Evolutionary conservation across 1,140 invertebrate genomes (phyloP), one percentile per base, ranked within the genome.

Genomic region (Habropoda laboriosa): DNA sequence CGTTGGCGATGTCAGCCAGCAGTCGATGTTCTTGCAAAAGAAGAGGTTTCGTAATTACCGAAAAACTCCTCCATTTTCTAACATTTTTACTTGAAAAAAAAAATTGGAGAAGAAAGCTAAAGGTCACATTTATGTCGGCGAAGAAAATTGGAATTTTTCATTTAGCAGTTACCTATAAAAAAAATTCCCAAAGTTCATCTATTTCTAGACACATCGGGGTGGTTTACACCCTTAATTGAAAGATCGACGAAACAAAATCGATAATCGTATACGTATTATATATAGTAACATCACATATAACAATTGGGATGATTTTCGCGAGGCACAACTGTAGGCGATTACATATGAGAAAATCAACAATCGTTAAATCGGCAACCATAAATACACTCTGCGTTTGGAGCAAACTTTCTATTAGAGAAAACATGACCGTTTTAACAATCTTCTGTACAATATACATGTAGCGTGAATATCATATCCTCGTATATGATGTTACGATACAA

Each of bases 351-450:
- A 81, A 81, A 61, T 77, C 45, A 81, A 80, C 55, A 79, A 67
- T 83, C 49, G 74, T 85, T 64, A 72, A 70, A 27, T 47, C 61
- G 71, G 13, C 40, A 73, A 80, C 70, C 77, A 57, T 64, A 58
- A 71, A 82, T 12, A 45, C 21, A 53, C 71, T 71, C 38, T 40
- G 58, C 35, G 45, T n/a, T 16, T 58, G 47, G 57, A 51, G 30
- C 47, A 51, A 85, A 85, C 58, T 18, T 82, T 85, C 74, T 82
- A 75, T 81, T 74, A 75, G 57, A 82, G 74, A 82, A 81, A 71
- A 75, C 83, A 82, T 75, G 83, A 86, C 55, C 60, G 83, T 78
- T 85, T 70, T 60, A 71, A 85, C 79, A 82, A 67, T 71, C 32
- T 45, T 82, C 51, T 77, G 79, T 81, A 81, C 68, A 79, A 78